Evolutionary conservation across 2,888 invertebrate species (phyloP).

Genomic region (Eilema depressum): DNA sequence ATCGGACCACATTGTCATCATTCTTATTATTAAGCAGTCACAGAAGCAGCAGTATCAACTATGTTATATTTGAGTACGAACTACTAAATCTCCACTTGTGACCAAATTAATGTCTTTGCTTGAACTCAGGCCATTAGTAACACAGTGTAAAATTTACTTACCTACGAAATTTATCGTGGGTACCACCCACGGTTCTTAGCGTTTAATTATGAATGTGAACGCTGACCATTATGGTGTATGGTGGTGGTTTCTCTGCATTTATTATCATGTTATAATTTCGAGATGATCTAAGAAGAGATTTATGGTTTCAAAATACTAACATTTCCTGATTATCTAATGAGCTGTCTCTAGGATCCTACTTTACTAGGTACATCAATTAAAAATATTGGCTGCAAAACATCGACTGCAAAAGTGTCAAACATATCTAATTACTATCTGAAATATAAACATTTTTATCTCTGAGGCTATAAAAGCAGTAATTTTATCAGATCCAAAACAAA

Average conservation of each 20-base stretch:
- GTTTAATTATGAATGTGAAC: conserved; percentile 41
- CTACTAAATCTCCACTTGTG: no score
- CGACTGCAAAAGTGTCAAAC: not conserved
- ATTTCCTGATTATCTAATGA: no score
- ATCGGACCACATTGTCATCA: no score
- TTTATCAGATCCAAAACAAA: conserved; percentile 15
- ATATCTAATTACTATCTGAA: conserved; percentile 5
- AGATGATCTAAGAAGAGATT: no score
- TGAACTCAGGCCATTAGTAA: conserved; percentile 56
- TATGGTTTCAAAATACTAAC: no score
- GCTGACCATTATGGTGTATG: conserved; percentile 12
- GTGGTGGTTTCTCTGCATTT: not conserved
- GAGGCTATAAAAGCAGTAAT: conserved; percentile 10
- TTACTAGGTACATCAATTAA: no score
- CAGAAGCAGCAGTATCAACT: no score
- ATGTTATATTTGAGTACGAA: no score
- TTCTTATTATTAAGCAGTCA: no score
- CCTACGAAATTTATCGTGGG: conserved; percentile 61
- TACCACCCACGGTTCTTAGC: conserved; percentile 51
- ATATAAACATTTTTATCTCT: conserved; percentile 5
- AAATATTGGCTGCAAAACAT: not conserved
- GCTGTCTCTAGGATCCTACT: no score
- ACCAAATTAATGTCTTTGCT: not conserved
- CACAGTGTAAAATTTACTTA: conserved; percentile 50
- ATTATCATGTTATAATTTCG: no score